Evolutionary conservation across 2,888 invertebrate genomes (phyloP).

Genomic region (Vesta saturnalis): DNA sequence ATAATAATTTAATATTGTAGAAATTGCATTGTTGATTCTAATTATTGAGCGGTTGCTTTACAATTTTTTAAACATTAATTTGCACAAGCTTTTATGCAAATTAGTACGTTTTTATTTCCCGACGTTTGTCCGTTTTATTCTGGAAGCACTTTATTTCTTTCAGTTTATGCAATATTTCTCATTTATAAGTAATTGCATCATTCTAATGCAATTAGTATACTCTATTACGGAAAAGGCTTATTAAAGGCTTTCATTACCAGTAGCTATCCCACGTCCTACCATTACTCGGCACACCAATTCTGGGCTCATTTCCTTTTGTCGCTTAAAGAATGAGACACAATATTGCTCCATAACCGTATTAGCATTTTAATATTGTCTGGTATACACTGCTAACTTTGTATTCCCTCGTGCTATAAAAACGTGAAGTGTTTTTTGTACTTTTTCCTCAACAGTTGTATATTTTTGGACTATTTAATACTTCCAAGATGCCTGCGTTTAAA

Average conservation of each 20-base stretch:
- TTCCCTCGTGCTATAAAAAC: conserved; percentile 48
- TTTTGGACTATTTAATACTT: conserved; percentile 21
- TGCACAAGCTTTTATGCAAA: background rate
- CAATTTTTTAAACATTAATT: background rate
- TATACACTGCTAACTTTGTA: conserved; percentile 49
- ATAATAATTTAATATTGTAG: no score
- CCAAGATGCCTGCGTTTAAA: conserved; percentile 12
- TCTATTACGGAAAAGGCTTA: conserved; percentile 33
- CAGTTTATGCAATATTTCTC: conserved; percentile 28
- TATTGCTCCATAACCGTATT: conserved; percentile 50
- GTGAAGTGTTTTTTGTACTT: conserved; percentile 45
- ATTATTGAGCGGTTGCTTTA: background rate
- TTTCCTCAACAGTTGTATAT: conserved; percentile 47
- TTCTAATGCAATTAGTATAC: conserved; percentile 29
- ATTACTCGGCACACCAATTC: conserved; percentile 36
- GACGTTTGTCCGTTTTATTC: background rate
- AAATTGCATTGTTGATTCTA: no score
- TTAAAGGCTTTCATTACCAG: conserved; percentile 34
- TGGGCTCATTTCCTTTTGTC: conserved; percentile 41
- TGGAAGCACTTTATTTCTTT: conserved; percentile 4
- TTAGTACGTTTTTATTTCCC: background rate
- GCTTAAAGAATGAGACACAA: conserved; percentile 48
- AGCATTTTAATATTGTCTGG: conserved; percentile 53
- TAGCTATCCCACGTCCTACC: conserved; percentile 27
- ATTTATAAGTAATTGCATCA: conserved; percentile 32